Percentiles rank a stretch among this genome's conserved stretches.
phyloP scores from a whole-genome alignment of 1,140 invertebrate genomes.

The Hestina assimilis region DNA sequence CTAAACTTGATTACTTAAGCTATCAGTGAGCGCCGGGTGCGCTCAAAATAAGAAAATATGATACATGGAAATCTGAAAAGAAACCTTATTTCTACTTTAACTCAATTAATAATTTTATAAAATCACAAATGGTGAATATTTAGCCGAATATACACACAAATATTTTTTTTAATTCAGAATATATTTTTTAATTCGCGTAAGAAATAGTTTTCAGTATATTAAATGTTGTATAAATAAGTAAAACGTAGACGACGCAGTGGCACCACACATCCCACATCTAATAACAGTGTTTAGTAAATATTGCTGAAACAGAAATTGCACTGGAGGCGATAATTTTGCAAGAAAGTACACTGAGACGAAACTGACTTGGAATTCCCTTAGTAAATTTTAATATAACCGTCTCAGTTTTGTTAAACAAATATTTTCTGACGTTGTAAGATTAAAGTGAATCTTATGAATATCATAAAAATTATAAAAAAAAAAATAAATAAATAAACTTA shows the following conservation, averaged over 20 bases:
- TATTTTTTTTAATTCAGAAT: neutral
- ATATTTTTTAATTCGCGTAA: neutral
- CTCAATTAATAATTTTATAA: no score
- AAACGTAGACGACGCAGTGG: neutral
- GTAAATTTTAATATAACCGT: neutral
- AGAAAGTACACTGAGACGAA: neutral
- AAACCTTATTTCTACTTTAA: no score
- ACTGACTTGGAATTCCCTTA: neutral
- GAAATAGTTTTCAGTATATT: slow-evolving; percentile 5
- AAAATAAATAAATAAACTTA: no score
- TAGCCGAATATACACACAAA: no score
- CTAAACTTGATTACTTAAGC: no score
- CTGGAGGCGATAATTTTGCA: slow-evolving; percentile 20
- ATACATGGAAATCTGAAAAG: no score
- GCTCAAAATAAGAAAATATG: no score
- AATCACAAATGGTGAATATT: no score
- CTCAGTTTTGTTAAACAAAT: neutral
- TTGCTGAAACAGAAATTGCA: slow-evolving; percentile 26
- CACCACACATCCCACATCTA: slow-evolving; percentile 25
- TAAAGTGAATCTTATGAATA: neutral
- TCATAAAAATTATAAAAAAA: no score
- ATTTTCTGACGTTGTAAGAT: neutral
- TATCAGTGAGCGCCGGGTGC: no score
- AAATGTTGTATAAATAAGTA: slow-evolving; percentile 22
- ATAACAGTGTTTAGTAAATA: slow-evolving; percentile 35